A percentile compares a stretch with the other conserved stretches of the same genome.
phyloP scores from a whole-genome alignment of 2,888 invertebrate species.

The Drosophila quasianomalipes region DNA sequence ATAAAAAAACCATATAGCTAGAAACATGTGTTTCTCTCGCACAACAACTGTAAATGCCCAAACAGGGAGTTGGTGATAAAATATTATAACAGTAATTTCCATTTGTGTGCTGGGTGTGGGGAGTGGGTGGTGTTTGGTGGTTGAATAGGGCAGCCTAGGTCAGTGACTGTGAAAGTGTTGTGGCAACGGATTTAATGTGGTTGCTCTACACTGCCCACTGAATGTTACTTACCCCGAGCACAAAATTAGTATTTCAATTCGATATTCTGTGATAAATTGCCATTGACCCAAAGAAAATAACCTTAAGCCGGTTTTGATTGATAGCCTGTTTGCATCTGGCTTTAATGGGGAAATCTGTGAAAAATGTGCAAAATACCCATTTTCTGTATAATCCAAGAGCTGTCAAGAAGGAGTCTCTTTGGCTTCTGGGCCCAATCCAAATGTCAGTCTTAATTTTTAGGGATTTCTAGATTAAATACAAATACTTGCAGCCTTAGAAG shows the following conservation, averaged over 20 bases:
- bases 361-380: conserved; percentile 12
- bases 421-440: conserved; percentile 1
- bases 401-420: not conserved
- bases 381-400: not conserved
- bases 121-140: not conserved
- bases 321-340: conserved; percentile 29
- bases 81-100: conserved; percentile 29
- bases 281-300: conserved; percentile 1
- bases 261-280: conserved; percentile 30
- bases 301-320: conserved; percentile 50
- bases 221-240: conserved; percentile 16
- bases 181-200: conserved; percentile 39
- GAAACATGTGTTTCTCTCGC: conserved; percentile 56
- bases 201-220: conserved; percentile 5
- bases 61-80: not conserved
- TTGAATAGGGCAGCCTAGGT: conserved; percentile 9
- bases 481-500: conserved; percentile 4
- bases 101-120: not conserved
- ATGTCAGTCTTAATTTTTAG: not conserved
- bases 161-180: conserved; percentile 3
- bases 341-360: conserved; percentile 2
- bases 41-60: conserved; percentile 12
- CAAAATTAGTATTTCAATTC: conserved; percentile 45
- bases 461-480: conserved; percentile 5
- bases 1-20: conserved; percentile 52